Conservation (phyloP, 2,888 invertebrate genomes). For the Lithophane socia region DNA sequence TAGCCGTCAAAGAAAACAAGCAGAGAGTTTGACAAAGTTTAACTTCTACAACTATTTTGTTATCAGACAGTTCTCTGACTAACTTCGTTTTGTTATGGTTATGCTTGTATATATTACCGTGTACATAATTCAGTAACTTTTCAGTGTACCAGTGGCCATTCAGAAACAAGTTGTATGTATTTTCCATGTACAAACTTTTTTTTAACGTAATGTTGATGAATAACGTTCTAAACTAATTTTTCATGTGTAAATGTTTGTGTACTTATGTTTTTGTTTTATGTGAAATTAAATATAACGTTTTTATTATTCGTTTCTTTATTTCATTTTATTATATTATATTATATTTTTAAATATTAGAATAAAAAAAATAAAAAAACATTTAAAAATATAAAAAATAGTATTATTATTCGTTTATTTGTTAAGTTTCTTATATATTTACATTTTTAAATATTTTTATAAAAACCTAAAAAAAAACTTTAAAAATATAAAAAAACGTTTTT, state of each 20-base stretch:
- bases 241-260: neutral
- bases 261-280: neutral
- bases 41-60: slow-evolving; percentile 36
- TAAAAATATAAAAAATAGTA: no score
- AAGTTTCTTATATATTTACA: no score
- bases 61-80: slow-evolving; percentile 3
- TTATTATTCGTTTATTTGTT: no score
- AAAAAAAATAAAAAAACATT: no score
- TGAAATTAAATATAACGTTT: neutral
- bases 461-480: no score
- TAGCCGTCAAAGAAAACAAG: neutral
- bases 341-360: no score
- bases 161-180: neutral
- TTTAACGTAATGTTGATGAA: neutral
- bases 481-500: no score
- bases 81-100: slow-evolving; percentile 40
- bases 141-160: slow-evolving; percentile 7
- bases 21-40: slow-evolving; percentile 1
- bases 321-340: no score
- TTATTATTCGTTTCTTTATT: no score
- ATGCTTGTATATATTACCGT: neutral
- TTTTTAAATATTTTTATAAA: no score
- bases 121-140: slow-evolving; percentile 46
- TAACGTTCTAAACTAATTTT: neutral
- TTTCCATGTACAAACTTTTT: neutral